Evolutionary conservation across 1,140 invertebrate genomes (phyloP).

Genomic region (Drusus annulatus): DNA sequence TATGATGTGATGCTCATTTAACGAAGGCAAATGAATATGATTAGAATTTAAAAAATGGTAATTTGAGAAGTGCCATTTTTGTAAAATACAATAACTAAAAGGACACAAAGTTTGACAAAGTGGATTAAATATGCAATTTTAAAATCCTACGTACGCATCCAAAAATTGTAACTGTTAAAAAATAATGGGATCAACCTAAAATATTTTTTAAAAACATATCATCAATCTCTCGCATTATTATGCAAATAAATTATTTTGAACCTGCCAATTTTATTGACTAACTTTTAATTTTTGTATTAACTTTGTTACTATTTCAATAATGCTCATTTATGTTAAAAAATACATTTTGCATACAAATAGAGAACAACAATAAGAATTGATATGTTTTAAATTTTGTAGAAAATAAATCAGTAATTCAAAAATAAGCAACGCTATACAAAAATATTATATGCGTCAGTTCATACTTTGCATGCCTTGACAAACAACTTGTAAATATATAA

Average conservation of each 20-base stretch:
- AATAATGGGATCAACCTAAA: neutral
- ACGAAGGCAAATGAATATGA: no score
- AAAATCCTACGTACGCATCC: neutral
- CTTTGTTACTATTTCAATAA: slow-evolving; percentile 11
- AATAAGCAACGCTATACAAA: neutral
- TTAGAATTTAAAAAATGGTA: no score
- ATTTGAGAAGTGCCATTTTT: no score
- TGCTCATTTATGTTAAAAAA: slow-evolving; percentile 32
- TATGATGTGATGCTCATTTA: no score
- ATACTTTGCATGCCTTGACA: neutral
- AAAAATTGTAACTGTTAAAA: neutral
- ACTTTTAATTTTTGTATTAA: slow-evolving; percentile 19
- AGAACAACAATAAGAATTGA: neutral
- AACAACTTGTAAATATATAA: neutral
- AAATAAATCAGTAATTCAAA: slow-evolving; percentile 2
- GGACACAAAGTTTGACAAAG: no score
- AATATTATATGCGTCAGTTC: neutral
- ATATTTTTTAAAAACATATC: no score
- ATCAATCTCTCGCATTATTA: no score
- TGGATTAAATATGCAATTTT: slow-evolving; percentile 1
- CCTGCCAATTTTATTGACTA: slow-evolving; percentile 29
- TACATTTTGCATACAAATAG: slow-evolving; percentile 1
- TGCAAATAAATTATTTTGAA: slow-evolving; percentile 37
- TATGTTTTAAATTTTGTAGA: slow-evolving; percentile 16
- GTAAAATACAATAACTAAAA: no score